Percentiles rank a stretch among this genome's conserved stretches.
phyloP scores from a whole-genome alignment of 2,888 invertebrate genomes.

The Odontomyia ornata region DNA sequence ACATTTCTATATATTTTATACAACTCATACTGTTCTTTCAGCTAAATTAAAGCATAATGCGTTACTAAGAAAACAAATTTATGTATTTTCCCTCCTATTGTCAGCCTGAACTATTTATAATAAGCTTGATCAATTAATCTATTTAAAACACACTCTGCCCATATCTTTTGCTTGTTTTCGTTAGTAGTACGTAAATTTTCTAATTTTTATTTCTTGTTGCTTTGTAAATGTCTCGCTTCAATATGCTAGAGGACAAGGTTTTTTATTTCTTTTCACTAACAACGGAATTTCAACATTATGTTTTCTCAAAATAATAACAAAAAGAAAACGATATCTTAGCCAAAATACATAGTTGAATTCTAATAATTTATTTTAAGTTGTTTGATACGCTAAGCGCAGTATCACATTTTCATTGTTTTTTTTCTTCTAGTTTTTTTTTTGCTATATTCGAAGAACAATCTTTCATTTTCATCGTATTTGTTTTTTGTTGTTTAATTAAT shows the following conservation, averaged over 20 bases:
- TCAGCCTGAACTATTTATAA: not conserved
- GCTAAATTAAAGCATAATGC: no score
- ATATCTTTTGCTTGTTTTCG: not conserved
- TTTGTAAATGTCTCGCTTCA: not conserved
- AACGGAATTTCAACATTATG: not conserved
- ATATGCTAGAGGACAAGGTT: not conserved
- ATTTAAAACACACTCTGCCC: not conserved
- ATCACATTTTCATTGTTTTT: conserved; percentile 33
- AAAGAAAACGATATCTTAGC: conserved; percentile 1
- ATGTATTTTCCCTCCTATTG: not conserved
- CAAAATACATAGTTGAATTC: conserved; percentile 18
- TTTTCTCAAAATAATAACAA: not conserved
- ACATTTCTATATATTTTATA: no score
- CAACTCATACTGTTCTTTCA: no score
- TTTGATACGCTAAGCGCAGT: conserved; percentile 39
- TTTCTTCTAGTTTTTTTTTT: not conserved
- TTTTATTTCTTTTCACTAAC: not conserved
- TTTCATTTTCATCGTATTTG: conserved; percentile 3
- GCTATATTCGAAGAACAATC: not conserved
- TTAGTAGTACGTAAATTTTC: not conserved
- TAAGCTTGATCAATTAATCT: not conserved
- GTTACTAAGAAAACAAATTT: not conserved
- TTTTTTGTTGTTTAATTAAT: conserved; percentile 21
- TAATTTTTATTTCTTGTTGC: not conserved
- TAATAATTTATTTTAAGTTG: conserved; percentile 13